These are phyloP conservation scores for Danio aesculapii DNA, from an alignment of 2,797 vertebrate species.

Conservation along the genomic window DNA sequence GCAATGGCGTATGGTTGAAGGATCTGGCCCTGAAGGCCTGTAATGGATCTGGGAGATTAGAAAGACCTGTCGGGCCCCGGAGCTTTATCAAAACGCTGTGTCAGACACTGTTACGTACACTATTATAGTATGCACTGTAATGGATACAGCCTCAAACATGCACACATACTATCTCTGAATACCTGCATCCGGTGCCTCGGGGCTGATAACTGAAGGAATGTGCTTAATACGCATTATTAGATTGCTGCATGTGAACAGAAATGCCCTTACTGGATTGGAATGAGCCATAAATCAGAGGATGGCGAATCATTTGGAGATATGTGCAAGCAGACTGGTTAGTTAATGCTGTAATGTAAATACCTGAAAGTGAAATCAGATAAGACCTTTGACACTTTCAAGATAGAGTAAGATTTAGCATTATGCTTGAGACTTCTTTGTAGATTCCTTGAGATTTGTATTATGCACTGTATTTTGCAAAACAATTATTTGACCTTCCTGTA, in stretches of 20 bases:
- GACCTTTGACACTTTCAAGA: conserved; percentile 3
- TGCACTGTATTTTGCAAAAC: too few species aligned
- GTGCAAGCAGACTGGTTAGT: conserved; percentile 3
- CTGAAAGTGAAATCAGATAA: conserved; percentile 22
- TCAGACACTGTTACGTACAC: conserved; percentile 62
- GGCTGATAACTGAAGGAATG: conserved; percentile 7
- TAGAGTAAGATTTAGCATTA: background rate
- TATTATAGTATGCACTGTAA: conserved; percentile 65
- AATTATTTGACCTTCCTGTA: too few species aligned
- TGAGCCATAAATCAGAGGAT: conserved; percentile 17
- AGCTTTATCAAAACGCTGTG: conserved; percentile 60
- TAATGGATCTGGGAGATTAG: conserved; percentile 62
- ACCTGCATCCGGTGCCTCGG: conserved; percentile 3
- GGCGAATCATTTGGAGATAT: conserved; percentile 25
- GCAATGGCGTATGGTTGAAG: conserved; percentile 64
- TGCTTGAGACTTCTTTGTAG: background rate
- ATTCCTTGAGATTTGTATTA: background rate
- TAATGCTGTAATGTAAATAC: conserved; percentile 9
- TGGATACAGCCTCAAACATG: conserved; percentile 64
- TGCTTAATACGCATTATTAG: background rate
- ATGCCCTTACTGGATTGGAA: conserved; percentile 21
- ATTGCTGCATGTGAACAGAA: background rate
- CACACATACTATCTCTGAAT: conserved; percentile 16
- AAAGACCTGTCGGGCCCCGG: conserved; percentile 53
- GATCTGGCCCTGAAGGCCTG: conserved; percentile 67